phyloP scores from a whole-genome alignment of 2,113 vertebrate genomes.

The Gambusia holbrooki region DNA sequence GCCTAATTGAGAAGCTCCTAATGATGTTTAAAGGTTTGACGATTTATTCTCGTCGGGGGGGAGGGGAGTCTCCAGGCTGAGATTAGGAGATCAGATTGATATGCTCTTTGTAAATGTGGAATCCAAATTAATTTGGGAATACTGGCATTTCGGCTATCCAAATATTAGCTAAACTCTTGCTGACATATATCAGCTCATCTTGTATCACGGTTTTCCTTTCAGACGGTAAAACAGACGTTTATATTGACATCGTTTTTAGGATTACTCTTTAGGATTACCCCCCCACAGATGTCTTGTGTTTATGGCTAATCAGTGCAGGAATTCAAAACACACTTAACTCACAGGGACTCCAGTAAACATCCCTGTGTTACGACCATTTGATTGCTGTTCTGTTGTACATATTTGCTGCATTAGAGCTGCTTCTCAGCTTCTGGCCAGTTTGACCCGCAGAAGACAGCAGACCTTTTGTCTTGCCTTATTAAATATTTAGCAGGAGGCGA shows the following conservation, averaged over 20 bases:
- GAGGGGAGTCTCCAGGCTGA: too few species aligned
- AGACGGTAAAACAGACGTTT: background rate
- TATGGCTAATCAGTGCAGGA: background rate
- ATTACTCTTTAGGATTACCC: too few species aligned
- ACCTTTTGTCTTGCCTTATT: too few species aligned
- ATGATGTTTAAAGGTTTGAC: too few species aligned
- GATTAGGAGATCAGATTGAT: too few species aligned
- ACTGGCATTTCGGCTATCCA: conserved; percentile 29
- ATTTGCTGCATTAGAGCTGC: background rate
- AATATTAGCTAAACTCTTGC: conserved; percentile 7
- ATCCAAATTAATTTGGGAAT: conserved; percentile 56
- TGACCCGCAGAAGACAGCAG: background rate
- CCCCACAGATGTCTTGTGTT: background rate
- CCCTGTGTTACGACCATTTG: background rate
- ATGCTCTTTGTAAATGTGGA: conserved; percentile 3
- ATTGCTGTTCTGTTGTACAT: background rate
- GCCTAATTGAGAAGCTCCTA: conserved; percentile 39
- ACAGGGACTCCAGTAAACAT: background rate
- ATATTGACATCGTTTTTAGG: background rate
- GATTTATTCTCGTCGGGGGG: conserved; percentile 8
- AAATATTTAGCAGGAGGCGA: too few species aligned
- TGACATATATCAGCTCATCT: background rate
- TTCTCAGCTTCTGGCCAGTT: background rate
- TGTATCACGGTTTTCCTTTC: background rate
- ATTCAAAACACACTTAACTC: background rate